Evolutionary conservation across 2,888 invertebrate genomes (phyloP), one percentile per base, ranked within the genome.

Genomic region (Callinectes sapidus): DNA sequence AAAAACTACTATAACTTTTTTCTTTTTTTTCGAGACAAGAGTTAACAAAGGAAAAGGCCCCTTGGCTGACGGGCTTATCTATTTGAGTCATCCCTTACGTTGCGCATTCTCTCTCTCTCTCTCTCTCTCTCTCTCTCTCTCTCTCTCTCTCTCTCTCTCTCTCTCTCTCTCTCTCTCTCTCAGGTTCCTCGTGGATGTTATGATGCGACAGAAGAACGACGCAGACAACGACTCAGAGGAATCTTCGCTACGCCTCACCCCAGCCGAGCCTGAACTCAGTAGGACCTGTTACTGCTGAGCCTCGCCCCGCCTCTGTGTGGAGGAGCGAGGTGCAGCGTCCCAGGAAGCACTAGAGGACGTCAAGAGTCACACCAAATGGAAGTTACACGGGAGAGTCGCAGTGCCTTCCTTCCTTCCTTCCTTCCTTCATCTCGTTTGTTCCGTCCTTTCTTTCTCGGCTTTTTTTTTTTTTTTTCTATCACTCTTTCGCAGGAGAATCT

Each of bases 181-280:
- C 94, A 96, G 96, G 94, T 96, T 96, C 94, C 95, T 96, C 55
- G 95, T 96, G 6, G 96, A 96, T 94, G 95, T 95, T 2, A 96
- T 96, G 95, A 95, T 96, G 94, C 95, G 95, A 90, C 95, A 96
- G 94, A 95, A 95, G 93, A 95, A 91, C n/a, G 81, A 86, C 10
- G 77, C 90, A 14, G 91, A 91, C n/a, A 90, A 89, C 2, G 91
- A 89, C 66, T 71, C 92, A 1, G 16, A 48, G 23, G 91, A 91
- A 10, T 61, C 87, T 13, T 92, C 94, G 2, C 35, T 94, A 13
- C 92, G 90, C 54, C 91, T 94, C 88, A 71, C 90, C n/a, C 87
- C 90, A 10, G 87, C 87, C 10, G 91, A 93, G 14, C 66, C 90
- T 28, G 92, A 92, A 39, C 54, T 77, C 28, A 87, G 54, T 32